Conservation (phyloP, 1,140 invertebrate genomes). For the Heliconius hermathena region DNA sequence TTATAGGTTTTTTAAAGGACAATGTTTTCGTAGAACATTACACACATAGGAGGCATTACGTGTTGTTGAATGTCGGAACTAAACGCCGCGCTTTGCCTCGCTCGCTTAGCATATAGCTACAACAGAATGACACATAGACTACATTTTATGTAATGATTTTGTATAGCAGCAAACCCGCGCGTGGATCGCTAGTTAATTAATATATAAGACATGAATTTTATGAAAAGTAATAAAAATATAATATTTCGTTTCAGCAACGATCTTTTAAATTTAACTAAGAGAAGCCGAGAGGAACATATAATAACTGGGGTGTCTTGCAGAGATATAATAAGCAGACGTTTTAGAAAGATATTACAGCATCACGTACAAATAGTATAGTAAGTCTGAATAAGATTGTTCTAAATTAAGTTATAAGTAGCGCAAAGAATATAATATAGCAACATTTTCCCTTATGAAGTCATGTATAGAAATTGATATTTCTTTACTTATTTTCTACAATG, state of each 20-base stretch:
- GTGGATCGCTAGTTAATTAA: no score
- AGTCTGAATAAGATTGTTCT: slow-evolving; percentile 29
- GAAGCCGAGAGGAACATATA: slow-evolving; percentile 45
- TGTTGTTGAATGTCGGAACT: no score
- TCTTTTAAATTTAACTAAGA: slow-evolving; percentile 48
- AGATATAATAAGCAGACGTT: slow-evolving; percentile 42
- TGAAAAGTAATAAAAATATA: neutral
- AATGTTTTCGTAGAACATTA: no score
- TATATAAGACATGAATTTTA: no score
- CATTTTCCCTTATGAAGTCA: neutral
- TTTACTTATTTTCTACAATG: neutral
- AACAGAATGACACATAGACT: no score
- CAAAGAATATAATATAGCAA: neutral
- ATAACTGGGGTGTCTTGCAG: slow-evolving; percentile 29
- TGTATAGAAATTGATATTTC: neutral
- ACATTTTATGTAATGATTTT: no score
- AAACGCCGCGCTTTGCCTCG: no score
- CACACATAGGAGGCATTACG: no score
- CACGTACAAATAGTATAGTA: slow-evolving; percentile 59
- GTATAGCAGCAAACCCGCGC: no score
- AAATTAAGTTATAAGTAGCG: neutral
- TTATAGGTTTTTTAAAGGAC: no score
- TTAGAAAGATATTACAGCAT: slow-evolving; percentile 54
- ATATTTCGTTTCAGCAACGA: slow-evolving; percentile 49
- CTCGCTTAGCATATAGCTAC: no score